phyloP scores from a whole-genome alignment of 35 echinoderm and acorn worm genomes.

The Amphiura filiformis region DNA sequence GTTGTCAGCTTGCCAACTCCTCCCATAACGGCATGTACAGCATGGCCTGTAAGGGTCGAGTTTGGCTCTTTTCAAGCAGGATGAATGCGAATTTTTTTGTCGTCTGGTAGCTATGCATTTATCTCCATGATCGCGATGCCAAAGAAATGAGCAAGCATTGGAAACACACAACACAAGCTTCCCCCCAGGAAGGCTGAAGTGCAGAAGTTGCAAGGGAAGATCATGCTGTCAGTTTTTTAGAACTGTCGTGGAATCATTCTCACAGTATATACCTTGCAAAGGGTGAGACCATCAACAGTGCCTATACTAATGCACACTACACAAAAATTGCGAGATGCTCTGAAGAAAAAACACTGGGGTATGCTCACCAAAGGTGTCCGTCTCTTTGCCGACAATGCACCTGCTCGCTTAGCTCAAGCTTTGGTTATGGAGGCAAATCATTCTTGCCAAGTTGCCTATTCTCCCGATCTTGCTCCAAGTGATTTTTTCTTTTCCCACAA shows the following conservation, averaged over 20 bases:
- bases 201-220: background rate
- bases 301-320: slow-evolving; percentile 16
- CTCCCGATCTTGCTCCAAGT: background rate
- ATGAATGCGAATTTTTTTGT: background rate
- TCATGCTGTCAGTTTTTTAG: slow-evolving; percentile 10
- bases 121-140: background rate
- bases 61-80: slow-evolving; percentile 10
- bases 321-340: slow-evolving; percentile 11
- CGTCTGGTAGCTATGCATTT: slow-evolving; percentile 15
- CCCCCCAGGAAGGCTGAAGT: slow-evolving; percentile 9
- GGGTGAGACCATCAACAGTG: background rate
- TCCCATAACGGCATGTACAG: background rate
- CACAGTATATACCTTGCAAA: background rate
- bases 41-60: background rate
- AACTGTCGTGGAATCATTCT: slow-evolving; percentile 7
- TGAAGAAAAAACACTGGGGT: slow-evolving; percentile 12
- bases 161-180: background rate
- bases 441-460: background rate
- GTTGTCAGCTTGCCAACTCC: slow-evolving; percentile 12
- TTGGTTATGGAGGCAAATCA: background rate
- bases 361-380: slow-evolving; percentile 20
- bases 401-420: slow-evolving; percentile 3
- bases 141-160: slow-evolving; percentile 21
- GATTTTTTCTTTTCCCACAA: background rate
- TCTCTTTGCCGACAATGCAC: slow-evolving; percentile 11